A percentile compares a stretch with the other conserved stretches of the same genome.
phyloP scores from a whole-genome alignment of 1,140 invertebrate genomes.

The Coenobita brevimanus region DNA sequence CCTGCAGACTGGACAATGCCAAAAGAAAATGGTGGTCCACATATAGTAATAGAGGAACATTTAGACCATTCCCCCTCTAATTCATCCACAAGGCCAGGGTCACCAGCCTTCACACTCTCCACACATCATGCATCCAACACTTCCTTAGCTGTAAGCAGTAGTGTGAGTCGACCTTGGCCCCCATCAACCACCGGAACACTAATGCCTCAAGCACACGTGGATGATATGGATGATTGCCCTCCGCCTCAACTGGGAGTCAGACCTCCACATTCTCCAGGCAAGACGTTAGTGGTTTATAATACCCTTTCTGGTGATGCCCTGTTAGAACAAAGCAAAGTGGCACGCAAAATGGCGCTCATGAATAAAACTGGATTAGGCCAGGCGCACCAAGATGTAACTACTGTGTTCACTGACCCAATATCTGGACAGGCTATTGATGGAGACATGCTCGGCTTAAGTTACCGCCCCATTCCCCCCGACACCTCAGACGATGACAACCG shows the following conservation, averaged over 20 bases:
- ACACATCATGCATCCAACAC: slow-evolving; percentile 50
- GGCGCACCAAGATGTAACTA: slow-evolving; percentile 40
- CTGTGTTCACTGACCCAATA: slow-evolving; percentile 66
- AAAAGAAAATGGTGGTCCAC: slow-evolving; percentile 33
- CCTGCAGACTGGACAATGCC: slow-evolving; percentile 28
- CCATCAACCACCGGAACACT: slow-evolving; percentile 25
- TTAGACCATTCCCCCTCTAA: slow-evolving; percentile 19
- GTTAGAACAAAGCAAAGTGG: slow-evolving; percentile 65
- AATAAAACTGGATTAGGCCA: slow-evolving; percentile 43
- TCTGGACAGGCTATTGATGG: slow-evolving; percentile 67
- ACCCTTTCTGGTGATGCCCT: slow-evolving; percentile 68
- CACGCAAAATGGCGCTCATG: slow-evolving; percentile 63
- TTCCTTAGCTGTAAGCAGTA: slow-evolving; percentile 37
- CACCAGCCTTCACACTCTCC: slow-evolving; percentile 43
- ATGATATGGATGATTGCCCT: slow-evolving; percentile 10
- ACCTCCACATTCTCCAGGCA: slow-evolving; percentile 55
- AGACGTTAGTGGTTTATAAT: slow-evolving; percentile 68
- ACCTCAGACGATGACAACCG: slow-evolving; percentile 56
- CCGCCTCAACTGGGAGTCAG: not conserved
- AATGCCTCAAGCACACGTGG: not conserved
- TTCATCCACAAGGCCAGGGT: slow-evolving; percentile 38
- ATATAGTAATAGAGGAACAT: slow-evolving; percentile 27
- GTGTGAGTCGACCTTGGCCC: slow-evolving; percentile 32
- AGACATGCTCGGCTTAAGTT: slow-evolving; percentile 65
- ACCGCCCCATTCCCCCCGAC: slow-evolving; percentile 67